Evolutionary conservation across 2,797 vertebrate genomes (phyloP).

Genomic region (Mus caroli): DNA sequence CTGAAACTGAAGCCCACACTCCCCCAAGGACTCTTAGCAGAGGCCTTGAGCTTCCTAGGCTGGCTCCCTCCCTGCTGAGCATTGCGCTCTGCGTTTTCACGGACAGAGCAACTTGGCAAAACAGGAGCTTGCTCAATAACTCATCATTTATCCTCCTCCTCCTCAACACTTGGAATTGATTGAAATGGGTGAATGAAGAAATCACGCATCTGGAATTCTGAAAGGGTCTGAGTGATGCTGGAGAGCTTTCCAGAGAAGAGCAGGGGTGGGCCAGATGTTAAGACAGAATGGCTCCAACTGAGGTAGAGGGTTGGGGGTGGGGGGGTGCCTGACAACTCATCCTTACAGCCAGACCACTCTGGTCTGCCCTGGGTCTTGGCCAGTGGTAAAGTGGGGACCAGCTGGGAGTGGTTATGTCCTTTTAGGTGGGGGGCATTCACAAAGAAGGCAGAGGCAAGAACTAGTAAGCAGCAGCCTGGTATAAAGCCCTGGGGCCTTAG

Average conservation of each 20-base stretch:
- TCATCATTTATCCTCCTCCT: conserved; percentile 38
- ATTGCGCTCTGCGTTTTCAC: neutral
- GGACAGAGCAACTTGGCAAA: neutral
- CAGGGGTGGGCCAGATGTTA: neutral
- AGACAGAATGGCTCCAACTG: neutral
- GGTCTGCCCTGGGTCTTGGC: neutral
- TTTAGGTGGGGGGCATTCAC: neutral
- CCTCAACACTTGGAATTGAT: conserved; percentile 50
- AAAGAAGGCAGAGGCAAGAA: neutral
- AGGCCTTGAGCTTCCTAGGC: neutral
- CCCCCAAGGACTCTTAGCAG: neutral
- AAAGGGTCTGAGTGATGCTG: neutral
- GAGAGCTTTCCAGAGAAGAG: neutral
- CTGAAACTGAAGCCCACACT: neutral
- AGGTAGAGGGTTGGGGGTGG: neutral
- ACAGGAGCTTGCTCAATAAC: neutral
- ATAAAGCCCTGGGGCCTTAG: conserved; percentile 14
- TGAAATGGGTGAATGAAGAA: conserved; percentile 62
- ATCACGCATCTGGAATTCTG: conserved; percentile 41
- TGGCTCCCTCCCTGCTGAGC: neutral
- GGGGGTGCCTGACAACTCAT: neutral
- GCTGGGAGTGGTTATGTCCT: neutral
- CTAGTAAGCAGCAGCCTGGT: neutral
- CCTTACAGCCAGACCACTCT: neutral
- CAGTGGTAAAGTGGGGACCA: neutral